These are phyloP conservation scores for Choreutis nemorana DNA, from an alignment of 2,888 invertebrate species.

Conservation along the genomic window DNA sequence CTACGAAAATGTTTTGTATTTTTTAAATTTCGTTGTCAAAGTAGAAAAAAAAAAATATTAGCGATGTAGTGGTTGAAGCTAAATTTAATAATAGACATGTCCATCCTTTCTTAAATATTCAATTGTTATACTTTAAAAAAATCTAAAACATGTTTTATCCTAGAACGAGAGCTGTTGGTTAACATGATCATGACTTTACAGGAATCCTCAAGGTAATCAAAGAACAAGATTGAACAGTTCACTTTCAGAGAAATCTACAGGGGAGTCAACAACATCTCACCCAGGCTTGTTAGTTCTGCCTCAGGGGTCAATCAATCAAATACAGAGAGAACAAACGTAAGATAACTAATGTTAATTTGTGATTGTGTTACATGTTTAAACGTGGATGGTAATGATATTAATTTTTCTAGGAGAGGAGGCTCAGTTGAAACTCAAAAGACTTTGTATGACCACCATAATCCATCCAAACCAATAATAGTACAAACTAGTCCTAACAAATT, in stretches of 20 bases:
- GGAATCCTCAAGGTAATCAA: no score
- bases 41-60: no score
- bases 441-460: conserved; percentile 54
- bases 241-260: conserved; percentile 37
- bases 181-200: no score
- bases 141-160: no score
- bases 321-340: conserved; percentile 47
- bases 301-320: conserved; percentile 37
- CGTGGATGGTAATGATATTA: background rate
- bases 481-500: conserved; percentile 52
- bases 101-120: no score
- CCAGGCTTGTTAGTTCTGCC: conserved; percentile 51
- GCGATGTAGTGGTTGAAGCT: no score
- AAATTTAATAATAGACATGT: no score
- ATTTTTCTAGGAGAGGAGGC: conserved; percentile 30
- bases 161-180: no score
- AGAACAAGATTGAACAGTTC: conserved; percentile 37
- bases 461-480: conserved; percentile 76
- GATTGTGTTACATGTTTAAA: conserved; percentile 2
- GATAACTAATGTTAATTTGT: conserved; percentile 7
- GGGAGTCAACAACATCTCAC: conserved; percentile 35
- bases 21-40: no score
- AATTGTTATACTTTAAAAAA: no score
- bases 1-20: no score
- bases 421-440: conserved; percentile 42